These are phyloP conservation scores for Gulo gulo DNA, from an alignment of 2,113 vertebrate species.

Conservation along the genomic window DNA sequence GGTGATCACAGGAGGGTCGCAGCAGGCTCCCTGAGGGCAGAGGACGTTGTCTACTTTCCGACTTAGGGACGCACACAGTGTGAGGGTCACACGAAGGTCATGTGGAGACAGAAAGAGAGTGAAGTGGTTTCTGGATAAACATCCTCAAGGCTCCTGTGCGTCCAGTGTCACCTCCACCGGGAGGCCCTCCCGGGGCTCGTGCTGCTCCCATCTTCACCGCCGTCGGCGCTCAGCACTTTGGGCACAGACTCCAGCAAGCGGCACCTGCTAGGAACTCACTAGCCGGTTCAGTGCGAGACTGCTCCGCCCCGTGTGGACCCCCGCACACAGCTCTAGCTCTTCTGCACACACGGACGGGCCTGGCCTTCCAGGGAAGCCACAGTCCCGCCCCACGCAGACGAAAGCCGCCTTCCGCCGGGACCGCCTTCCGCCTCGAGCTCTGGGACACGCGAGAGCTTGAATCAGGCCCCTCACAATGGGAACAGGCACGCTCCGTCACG, in stretches of 20 bases:
- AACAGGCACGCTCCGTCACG: rapidly evolving
- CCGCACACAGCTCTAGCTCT: rapidly evolving
- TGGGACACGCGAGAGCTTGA: background rate
- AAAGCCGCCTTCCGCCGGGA: rapidly evolving
- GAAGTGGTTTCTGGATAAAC: background rate
- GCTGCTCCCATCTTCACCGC: rapidly evolving
- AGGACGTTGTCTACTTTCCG: background rate
- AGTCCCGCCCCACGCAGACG: rapidly evolving
- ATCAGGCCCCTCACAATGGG: background rate
- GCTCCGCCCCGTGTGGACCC: too few relatives aligned
- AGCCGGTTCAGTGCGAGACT: rapidly evolving
- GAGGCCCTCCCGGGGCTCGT: background rate
- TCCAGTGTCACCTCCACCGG: background rate
- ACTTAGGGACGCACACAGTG: rapidly evolving
- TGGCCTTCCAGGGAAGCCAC: rapidly evolving
- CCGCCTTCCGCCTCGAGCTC: background rate
- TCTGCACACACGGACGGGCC: too few relatives aligned
- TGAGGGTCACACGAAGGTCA: rapidly evolving
- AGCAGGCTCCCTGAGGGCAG: background rate
- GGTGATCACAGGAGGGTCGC: rapidly evolving
- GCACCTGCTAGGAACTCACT: too few relatives aligned
- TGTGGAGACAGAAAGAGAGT: background rate
- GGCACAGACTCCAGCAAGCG: rapidly evolving
- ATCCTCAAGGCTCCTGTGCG: background rate
- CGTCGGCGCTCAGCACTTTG: rapidly evolving